A percentile compares a stretch with the other conserved stretches of the same genome.
phyloP scores from a whole-genome alignment of 2,888 invertebrate species.

The Morpho deidamia region DNA sequence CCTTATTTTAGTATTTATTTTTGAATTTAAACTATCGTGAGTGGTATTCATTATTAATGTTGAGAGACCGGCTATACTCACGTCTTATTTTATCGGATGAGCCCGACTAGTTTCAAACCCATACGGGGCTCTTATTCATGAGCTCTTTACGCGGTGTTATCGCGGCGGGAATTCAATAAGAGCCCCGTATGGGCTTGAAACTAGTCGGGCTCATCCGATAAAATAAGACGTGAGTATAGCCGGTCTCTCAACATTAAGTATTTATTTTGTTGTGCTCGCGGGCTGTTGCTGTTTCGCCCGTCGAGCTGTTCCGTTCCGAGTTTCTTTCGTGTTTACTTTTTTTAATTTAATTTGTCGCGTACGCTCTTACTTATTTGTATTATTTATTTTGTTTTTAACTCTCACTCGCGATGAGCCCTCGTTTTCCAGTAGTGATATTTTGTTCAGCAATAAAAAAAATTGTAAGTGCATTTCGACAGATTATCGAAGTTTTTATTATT shows the following conservation, averaged over 20 bases:
- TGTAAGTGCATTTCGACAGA: slow-evolving; percentile 71
- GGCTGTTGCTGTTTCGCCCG: slow-evolving; percentile 74
- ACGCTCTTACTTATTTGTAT: slow-evolving; percentile 56
- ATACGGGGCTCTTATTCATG: too few species aligned
- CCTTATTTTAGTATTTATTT: slow-evolving; percentile 60
- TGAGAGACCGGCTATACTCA: too few species aligned
- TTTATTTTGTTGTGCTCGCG: slow-evolving; percentile 74
- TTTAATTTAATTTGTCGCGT: slow-evolving; percentile 60
- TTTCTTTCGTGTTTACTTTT: slow-evolving; percentile 69
- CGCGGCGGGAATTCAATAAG: too few species aligned
- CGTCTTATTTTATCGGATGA: too few species aligned
- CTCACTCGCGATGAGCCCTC: slow-evolving; percentile 66
- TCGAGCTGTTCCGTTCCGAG: slow-evolving; percentile 66
- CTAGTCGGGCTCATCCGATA: too few species aligned
- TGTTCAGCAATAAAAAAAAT: slow-evolving; percentile 77
- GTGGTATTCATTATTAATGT: too few species aligned
- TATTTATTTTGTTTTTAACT: slow-evolving; percentile 72
- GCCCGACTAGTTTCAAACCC: too few species aligned
- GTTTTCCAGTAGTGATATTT: slow-evolving; percentile 78
- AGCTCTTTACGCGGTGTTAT: too few species aligned
- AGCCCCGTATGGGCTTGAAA: too few species aligned
- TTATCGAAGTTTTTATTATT: slow-evolving; percentile 44
- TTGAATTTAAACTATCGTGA: too few species aligned
- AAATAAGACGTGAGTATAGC: too few species aligned
- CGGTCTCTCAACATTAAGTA: too few species aligned